Evolutionary conservation across 1,140 invertebrate genomes (phyloP), one percentile per base, ranked within the genome.

Genomic region (Drosophila tropicalis): DNA sequence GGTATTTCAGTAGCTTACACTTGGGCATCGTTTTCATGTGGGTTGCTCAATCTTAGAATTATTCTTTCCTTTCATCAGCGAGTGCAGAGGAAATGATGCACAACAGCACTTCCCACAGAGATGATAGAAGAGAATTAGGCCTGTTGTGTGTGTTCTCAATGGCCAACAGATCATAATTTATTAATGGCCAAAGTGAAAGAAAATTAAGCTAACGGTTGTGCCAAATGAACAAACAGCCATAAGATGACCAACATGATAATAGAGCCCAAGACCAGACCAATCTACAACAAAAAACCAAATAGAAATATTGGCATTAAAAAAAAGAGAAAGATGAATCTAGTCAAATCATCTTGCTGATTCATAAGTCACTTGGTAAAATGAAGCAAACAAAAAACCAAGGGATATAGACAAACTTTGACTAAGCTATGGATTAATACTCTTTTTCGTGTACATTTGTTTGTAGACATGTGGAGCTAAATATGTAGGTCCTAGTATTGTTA

Each of bases 131-230:
- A 17, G 19, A n/a, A 10, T 22, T 63, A 51, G 51, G 64, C 61
- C 67, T 67, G 54, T 56, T 44, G 34, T 62, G 60, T 62, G 44
- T 62, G 44, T 51, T 79, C 83, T 68, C 69, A 72, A 85, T 87
- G 77, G 70, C 82, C 76, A 82, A 72, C 73, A 77, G 82, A 86
- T 87, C 67, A 82, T 76, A 79, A 82, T 87, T 79, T 79, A 58
- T 87, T 68, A 67, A 36, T 68, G 12, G 51, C 32, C 76, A 36
- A 58, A 78, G 79, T 82, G 75, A 82, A 82, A 81, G 82, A 86
- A 63, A 81, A 79, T 80, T 78, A 67, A 80, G 78, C 76, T 79
- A 86, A 81, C 75, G 68, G 55, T 76, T 85, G 79, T 82, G 83
- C 83, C 75, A 79, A 87, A 85, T 85, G 72, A 71, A 75, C 70